phyloP scores from a whole-genome alignment of 2,797 vertebrate genomes.

The Myripristis murdjan region DNA sequence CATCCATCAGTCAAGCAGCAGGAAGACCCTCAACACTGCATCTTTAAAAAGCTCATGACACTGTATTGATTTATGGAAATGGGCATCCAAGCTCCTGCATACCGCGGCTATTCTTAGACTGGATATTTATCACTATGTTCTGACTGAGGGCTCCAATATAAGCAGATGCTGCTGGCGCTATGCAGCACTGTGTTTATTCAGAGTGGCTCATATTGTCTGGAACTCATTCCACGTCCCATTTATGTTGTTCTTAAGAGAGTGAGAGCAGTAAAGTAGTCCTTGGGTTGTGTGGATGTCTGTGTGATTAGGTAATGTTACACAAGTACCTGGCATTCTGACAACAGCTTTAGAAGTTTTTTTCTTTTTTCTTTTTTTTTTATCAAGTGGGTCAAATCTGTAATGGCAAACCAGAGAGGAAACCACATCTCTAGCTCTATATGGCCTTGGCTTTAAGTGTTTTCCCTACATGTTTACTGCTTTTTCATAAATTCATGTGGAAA shows the following conservation, averaged over 20 bases:
- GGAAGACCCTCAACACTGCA: slow-evolving; percentile 14
- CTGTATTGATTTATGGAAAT: slow-evolving; percentile 50
- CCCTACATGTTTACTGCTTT: not conserved
- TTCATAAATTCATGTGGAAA: too few relatives aligned
- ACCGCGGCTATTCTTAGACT: slow-evolving; percentile 63
- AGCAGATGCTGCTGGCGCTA: slow-evolving; percentile 44
- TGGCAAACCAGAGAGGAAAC: slow-evolving; percentile 2
- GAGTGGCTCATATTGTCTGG: slow-evolving; percentile 52
- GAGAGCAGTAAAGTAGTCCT: slow-evolving; percentile 14
- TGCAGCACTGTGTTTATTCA: slow-evolving; percentile 50
- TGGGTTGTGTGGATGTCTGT: slow-evolving; percentile 36
- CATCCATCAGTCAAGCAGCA: slow-evolving; percentile 17
- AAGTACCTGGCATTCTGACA: slow-evolving; percentile 37
- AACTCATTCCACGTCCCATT: slow-evolving; percentile 42
- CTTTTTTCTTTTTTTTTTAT: not conserved
- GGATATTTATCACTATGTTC: slow-evolving; percentile 65
- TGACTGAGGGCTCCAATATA: slow-evolving; percentile 57
- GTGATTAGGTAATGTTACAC: slow-evolving; percentile 27
- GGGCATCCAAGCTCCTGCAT: slow-evolving; percentile 35
- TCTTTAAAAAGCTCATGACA: slow-evolving; percentile 46
- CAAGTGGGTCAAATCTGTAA: not conserved
- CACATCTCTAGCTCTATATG: slow-evolving; percentile 1
- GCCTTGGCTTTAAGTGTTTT: not conserved
- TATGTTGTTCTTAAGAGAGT: slow-evolving; percentile 40
- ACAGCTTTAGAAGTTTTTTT: not conserved